phyloP scores from a whole-genome alignment of 2,888 invertebrate species.

The Meiosimyza platycephala region DNA sequence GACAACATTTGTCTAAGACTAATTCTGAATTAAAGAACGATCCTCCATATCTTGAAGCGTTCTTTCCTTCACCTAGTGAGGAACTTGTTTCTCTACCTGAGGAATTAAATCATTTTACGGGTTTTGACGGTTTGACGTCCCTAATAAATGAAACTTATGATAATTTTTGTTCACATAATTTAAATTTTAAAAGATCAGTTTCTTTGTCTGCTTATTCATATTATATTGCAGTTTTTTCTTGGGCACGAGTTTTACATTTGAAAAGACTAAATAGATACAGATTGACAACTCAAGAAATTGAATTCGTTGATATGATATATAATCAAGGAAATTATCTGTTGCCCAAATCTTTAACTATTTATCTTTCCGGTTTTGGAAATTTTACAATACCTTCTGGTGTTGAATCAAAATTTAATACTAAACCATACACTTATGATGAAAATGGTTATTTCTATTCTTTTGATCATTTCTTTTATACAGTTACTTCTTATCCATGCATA shows the following conservation, averaged over 20 bases:
- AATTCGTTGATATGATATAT: conserved; percentile 37
- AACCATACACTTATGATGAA: conserved; percentile 7
- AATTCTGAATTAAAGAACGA: conserved; percentile 36
- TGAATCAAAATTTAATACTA: conserved; percentile 34
- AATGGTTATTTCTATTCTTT: conserved; percentile 24
- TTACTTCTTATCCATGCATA: conserved; percentile 20
- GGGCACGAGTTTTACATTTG: no score
- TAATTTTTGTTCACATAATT: conserved; percentile 14
- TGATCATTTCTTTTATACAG: neutral
- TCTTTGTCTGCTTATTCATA: conserved; percentile 15
- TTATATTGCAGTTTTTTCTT: conserved; percentile 25
- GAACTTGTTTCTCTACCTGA: no score
- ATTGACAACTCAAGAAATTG: no score
- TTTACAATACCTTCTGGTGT: conserved; percentile 30
- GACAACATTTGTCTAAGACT: conserved; percentile 29
- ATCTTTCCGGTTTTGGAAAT: conserved; percentile 32
- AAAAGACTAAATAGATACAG: no score
- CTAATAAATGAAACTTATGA: conserved; percentile 26
- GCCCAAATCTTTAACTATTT: conserved; percentile 23
- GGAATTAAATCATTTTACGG: conserved; percentile 33
- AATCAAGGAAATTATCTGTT: conserved; percentile 32
- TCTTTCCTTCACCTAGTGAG: conserved; percentile 30
- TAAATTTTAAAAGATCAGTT: conserved; percentile 29
- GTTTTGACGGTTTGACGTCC: conserved; percentile 2
- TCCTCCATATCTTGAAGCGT: conserved; percentile 32